phyloP scores from a whole-genome alignment of 2,797 vertebrate species.

The Cuniculus paca region DNA sequence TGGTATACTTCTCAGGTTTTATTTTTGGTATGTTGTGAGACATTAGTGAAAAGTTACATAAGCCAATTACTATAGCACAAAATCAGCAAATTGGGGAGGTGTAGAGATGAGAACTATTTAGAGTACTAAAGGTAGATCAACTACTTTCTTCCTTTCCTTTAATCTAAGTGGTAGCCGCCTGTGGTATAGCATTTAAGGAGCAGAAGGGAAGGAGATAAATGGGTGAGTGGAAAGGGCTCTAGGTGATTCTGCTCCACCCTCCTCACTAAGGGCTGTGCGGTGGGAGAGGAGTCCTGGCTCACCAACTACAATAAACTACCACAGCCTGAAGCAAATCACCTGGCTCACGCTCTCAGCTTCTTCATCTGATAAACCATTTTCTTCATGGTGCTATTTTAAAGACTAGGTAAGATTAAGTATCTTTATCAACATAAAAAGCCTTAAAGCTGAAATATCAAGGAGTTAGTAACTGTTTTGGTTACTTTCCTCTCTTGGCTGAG shows the following conservation, averaged over 20 bases:
- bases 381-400: conserved; percentile 8
- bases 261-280: background rate
- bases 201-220: background rate
- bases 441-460: conserved; percentile 9
- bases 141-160: background rate
- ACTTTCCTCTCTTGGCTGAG: too few species aligned
- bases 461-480: background rate
- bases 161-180: background rate
- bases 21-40: background rate
- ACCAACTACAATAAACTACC: background rate
- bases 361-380: background rate
- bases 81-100: background rate
- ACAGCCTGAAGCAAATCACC: background rate
- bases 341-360: background rate
- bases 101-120: background rate
- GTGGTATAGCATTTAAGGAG: background rate
- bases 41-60: conserved; percentile 17
- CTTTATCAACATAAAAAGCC: background rate
- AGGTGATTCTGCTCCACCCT: background rate
- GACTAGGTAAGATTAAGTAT: background rate
- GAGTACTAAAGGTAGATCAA: too few species aligned
- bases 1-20: conserved; percentile 29
- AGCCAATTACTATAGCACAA: background rate
- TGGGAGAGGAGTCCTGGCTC: background rate
- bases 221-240: background rate